Evolutionary conservation across 2,888 invertebrate genomes (phyloP), one percentile per base, ranked within the genome.

Genomic region (Scaptomyza cyrtandrae): DNA sequence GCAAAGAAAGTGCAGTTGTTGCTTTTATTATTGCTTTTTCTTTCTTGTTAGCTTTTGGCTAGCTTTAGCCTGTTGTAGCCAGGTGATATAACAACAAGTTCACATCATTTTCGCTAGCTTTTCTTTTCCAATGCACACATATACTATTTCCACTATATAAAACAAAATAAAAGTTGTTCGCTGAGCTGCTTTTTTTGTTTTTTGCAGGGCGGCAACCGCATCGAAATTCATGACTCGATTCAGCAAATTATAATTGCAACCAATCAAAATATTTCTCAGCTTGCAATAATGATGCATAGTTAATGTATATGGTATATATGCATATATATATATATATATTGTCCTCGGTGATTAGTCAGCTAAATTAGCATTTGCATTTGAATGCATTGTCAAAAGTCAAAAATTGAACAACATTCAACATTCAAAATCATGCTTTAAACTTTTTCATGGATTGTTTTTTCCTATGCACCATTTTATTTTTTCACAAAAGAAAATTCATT

Each of bases 71-170:
- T 53, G 59, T 19, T 19, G 19, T 19, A 19, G 64, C 62, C 85
- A 71, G 54, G 82, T 84, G 84, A 84, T 87, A 87, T 85, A 84
- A 84, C 78, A 75, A 78, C 78, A 75, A 78, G 74, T 83, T 79
- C 79, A 74, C 78, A 86, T 80, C 86, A 80, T 77, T 80, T 80
- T 75, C 63, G 63, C 78, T 72, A 54, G 75, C 72, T 86, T 81
- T 76, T 78, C 78, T 85, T 83, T 81, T 78, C 35, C 31, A 77
- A 57, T 72, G 58, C 54, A 61, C 68, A 59, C 67, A 59, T 66
- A 33, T 29, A 50, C 6, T 29, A 29, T 7, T 29, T 6, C 29
- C 29, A 29, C 29, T 6, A 29, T 29, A 29, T 24, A 49, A 46
- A 59, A 57, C 45, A 60, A 63, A 58, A 73, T 63, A 73, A 72